A percentile compares a stretch with the other conserved stretches of the same genome.
phyloP scores from a whole-genome alignment of 2,113 vertebrate species.

The Fulica atra region DNA sequence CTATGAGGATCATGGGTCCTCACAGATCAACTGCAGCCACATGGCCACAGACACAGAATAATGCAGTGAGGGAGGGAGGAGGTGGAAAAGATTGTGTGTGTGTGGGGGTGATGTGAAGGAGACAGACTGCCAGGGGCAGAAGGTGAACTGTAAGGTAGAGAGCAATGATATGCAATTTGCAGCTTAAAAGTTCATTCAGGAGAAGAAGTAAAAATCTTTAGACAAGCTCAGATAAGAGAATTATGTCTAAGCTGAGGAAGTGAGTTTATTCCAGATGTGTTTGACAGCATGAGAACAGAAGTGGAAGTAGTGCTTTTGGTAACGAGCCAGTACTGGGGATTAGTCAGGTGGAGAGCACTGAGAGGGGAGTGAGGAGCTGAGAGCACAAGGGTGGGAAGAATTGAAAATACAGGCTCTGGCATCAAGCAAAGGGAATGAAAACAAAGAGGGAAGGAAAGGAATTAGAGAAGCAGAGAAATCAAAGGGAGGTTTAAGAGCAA shows the following conservation, averaged over 20 bases:
- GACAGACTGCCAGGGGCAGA: background rate
- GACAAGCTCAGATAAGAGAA: conserved; percentile 51
- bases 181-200: background rate
- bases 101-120: background rate
- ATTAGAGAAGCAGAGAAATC: conserved; percentile 66
- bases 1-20: background rate
- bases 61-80: background rate
- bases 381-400: conserved; percentile 58
- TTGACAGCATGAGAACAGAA: conserved; percentile 68
- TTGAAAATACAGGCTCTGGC: conserved; percentile 62
- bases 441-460: conserved; percentile 66
- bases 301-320: conserved; percentile 61
- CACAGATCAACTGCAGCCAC: background rate
- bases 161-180: background rate
- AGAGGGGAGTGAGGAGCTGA: conserved; percentile 41
- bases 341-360: conserved; percentile 67
- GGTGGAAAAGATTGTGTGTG: background rate
- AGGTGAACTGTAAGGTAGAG: background rate
- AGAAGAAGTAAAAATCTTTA: conserved; percentile 42
- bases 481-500: conserved; percentile 66
- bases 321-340: conserved; percentile 60
- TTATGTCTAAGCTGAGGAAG: conserved; percentile 53
- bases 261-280: conserved; percentile 68
- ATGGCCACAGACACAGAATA: background rate
- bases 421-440: conserved; percentile 62